phyloP scores from a whole-genome alignment of 2,113 vertebrate genomes.

The Pycnonotus jocosus region DNA sequence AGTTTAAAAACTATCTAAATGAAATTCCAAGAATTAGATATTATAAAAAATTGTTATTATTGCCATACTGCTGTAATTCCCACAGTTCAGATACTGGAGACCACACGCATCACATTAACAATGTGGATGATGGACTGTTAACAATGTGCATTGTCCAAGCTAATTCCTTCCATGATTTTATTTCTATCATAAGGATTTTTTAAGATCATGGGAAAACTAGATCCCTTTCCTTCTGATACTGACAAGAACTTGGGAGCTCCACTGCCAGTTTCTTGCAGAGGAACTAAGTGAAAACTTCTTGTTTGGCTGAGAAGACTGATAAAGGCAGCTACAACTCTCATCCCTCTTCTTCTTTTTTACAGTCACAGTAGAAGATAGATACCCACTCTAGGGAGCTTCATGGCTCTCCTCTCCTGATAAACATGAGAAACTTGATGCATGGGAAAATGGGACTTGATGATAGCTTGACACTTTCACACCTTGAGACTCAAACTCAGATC shows the following conservation, averaged over 20 bases:
- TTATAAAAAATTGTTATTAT: neutral
- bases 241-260: neutral
- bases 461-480: conserved; percentile 57
- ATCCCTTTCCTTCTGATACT: neutral
- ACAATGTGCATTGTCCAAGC: neutral
- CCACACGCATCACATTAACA: accelerated
- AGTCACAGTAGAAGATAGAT: neutral
- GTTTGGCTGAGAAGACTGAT: neutral
- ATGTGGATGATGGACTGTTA: neutral
- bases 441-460: conserved; percentile 50
- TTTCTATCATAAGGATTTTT: neutral
- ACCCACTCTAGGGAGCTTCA: neutral
- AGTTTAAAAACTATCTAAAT: neutral
- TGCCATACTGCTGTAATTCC: neutral
- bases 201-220: neutral
- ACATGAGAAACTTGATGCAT: conserved; percentile 28
- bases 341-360: neutral
- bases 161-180: neutral
- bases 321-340: neutral
- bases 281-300: neutral
- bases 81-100: neutral
- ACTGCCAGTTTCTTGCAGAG: neutral
- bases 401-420: conserved; percentile 19
- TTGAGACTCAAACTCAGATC: conserved; percentile 23
- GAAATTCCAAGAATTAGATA: neutral